These are phyloP conservation scores for Oriolus oriolus DNA, from an alignment of 2,113 vertebrate genomes.

Conservation along the genomic window DNA sequence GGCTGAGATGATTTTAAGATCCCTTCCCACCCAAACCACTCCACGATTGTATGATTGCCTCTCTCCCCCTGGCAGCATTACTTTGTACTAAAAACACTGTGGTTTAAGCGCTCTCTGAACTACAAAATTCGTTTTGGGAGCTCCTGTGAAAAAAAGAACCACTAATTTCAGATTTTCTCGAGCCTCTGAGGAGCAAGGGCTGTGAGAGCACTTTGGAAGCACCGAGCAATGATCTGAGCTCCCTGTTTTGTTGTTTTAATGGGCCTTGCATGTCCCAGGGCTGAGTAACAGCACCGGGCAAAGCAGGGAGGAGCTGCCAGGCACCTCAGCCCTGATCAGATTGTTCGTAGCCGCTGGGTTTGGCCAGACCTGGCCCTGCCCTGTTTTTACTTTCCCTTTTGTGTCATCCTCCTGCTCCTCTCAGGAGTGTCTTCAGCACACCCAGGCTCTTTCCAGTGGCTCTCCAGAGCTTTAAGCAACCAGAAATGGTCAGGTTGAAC, in stretches of 20 bases:
- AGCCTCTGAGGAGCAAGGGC: not conserved
- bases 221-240: not conserved
- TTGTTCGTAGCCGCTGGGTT: accelerated
- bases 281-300: not conserved
- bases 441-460: no score
- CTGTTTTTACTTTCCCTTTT: not conserved
- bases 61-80: not conserved
- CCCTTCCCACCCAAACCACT: not conserved
- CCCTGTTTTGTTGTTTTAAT: not conserved
- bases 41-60: not conserved
- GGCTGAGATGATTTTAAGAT: not conserved
- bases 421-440: accelerated
- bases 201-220: not conserved
- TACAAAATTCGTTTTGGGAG: not conserved
- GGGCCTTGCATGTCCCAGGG: not conserved
- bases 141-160: not conserved
- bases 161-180: not conserved
- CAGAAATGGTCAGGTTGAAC: not conserved
- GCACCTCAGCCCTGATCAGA: not conserved
- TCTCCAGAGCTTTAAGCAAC: not conserved
- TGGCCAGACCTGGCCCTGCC: not conserved
- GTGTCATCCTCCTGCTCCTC: not conserved
- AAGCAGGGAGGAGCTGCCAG: not conserved
- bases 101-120: accelerated
- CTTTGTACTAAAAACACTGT: not conserved